Base-by-base conservation (phyloP, 2,113 vertebrate genomes). In the Coregonus clupeaformis region DNA sequence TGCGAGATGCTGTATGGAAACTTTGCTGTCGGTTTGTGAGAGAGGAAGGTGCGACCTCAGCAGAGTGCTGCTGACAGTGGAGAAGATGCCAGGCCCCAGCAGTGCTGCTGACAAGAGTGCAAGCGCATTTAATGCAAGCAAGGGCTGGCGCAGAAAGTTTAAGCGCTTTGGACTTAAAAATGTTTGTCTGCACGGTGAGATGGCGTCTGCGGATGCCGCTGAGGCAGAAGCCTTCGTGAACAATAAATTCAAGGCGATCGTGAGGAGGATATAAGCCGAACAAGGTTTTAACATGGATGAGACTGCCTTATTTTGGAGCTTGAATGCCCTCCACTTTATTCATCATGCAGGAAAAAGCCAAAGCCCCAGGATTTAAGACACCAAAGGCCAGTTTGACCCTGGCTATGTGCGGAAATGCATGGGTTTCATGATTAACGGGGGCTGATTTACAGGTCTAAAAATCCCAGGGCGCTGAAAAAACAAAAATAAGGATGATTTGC, bases 221-320 rank as follows among this genome's bases (percentile, higher is more conserved):
- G n/a, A n/a, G n/a, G n/a, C n/a, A n/a, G n/a, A n/a, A n/a, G n/a
- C n/a, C n/a, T n/a, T n/a, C n/a, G n/a, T n/a, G n/a, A n/a, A n/a
- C n/a, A n/a, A n/a, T n/a, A n/a, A n/a, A n/a, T n/a, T n/a, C n/a
- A n/a, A n/a, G n/a, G n/a, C n/a, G n/a, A n/a, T n/a, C n/a, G n/a
- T n/a, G n/a, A n/a, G n/a, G n/a, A n/a, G n/a, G 72, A 47, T 74
- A 74, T 47, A 66, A 22, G 65, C 55, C 55, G 55, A 57, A 57
- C 55, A 57, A 60, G 57, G 32, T 13, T 72, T 72, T 47, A 72
- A 63, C 32, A 36, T 66, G 22, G 62, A n/a, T n/a, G n/a, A n/a
- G n/a, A n/a, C n/a, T n/a, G n/a, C n/a, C n/a, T n/a, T n/a, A n/a
- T n/a, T n/a, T 47, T 27, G 72, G 65, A 20, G 49, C 25, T 45